Conservation (phyloP, 2,797 vertebrate species). For the Garrulus glandarius region DNA sequence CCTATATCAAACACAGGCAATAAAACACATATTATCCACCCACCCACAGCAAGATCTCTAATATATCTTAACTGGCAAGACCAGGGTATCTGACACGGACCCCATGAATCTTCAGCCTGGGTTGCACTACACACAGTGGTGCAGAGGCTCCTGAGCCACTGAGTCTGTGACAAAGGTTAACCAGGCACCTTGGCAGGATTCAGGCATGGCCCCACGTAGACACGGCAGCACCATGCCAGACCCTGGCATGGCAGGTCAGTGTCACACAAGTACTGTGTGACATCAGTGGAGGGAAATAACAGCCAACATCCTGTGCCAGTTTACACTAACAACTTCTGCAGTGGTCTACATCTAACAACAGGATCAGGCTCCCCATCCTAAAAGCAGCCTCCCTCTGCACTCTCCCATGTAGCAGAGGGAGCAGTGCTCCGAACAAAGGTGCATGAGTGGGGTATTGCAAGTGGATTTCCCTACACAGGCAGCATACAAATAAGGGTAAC, state of each 20-base stretch:
- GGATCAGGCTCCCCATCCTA: background rate
- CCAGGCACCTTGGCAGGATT: accelerated
- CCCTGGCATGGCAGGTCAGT: background rate
- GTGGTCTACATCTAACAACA: accelerated
- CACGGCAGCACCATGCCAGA: background rate
- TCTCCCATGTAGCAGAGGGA: accelerated
- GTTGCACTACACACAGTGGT: accelerated
- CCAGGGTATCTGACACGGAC: background rate
- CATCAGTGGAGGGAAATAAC: background rate
- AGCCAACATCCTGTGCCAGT: background rate
- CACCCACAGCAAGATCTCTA: background rate
- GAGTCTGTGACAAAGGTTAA: background rate
- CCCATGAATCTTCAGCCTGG: background rate
- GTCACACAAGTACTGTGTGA: accelerated
- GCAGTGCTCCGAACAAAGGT: background rate
- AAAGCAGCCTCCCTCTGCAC: background rate
- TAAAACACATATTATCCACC: background rate
- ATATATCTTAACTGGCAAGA: background rate
- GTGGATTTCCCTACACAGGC: background rate
- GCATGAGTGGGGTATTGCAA: accelerated
- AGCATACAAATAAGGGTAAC: background rate
- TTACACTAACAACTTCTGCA: background rate
- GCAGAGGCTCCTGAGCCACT: background rate
- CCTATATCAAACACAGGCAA: background rate
- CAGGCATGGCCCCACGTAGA: accelerated